Evolutionary conservation across 2,888 invertebrate species (phyloP).

Genomic region (Priapulus caudatus): DNA sequence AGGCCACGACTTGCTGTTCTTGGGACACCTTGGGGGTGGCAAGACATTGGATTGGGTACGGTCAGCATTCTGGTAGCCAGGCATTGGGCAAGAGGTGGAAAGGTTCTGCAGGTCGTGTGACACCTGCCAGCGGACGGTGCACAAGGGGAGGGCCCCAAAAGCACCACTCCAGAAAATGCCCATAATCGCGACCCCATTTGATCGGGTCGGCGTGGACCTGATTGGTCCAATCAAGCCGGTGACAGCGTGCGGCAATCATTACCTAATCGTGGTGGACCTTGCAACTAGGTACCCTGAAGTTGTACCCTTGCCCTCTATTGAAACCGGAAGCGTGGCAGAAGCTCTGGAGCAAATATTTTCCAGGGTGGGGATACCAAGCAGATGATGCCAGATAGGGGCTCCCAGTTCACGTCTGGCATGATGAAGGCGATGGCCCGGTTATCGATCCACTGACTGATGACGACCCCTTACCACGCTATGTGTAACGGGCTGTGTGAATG

Average conservation of each 20-base stretch:
- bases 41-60: constrained; percentile 12
- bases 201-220: constrained; percentile 20
- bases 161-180: constrained; percentile 17
- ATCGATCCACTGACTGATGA: no score
- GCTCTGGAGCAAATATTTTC: no score
- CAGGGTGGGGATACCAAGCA: no score
- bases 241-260: constrained; percentile 17
- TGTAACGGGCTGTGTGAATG: no score
- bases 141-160: constrained; percentile 15
- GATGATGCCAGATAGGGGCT: no score
- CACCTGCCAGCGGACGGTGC: constrained; percentile 17
- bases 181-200: constrained; percentile 18
- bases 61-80: constrained; percentile 20
- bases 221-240: constrained; percentile 20
- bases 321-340: no score
- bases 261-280: constrained; percentile 18
- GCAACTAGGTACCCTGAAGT: constrained; percentile 20
- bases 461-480: no score
- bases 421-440: no score
- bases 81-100: constrained; percentile 13
- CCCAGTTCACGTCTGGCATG: no score
- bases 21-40: constrained; percentile 15
- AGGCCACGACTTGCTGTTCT: constrained; percentile 16
- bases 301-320: constrained; percentile 19
- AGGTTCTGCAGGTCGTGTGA: constrained; percentile 21